Evolutionary conservation across 2,113 vertebrate genomes (phyloP), one percentile per base, ranked within the genome.

Genomic region (Mola mola): DNA sequence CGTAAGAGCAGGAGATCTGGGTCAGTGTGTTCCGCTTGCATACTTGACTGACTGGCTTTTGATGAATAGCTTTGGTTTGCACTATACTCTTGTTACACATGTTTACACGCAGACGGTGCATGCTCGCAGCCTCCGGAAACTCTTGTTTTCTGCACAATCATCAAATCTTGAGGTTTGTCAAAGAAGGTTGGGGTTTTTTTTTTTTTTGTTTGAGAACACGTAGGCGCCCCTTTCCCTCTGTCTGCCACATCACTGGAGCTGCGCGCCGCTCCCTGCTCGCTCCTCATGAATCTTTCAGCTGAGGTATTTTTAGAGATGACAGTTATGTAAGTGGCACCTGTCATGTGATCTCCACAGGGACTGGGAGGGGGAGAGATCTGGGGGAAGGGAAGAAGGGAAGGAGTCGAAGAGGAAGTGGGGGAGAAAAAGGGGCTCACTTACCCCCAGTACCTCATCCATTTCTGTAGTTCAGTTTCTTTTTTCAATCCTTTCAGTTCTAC

Each of bases 301-400:
- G 51, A 66, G 75, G 77, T 90, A 91, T 91, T 92, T 92, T 90
- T 92, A 91, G 89, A 81, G 53, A 55, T 29, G 59, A 61, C 82
- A 57, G 85, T 91, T 92, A 89, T 91, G 84, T 80, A 92, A 92
- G 85, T 88, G 87, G 88, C 87, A 92, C 86, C 86, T 90, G 90
- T 89, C 88, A 91, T 90, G 88, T 90, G 89, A 91, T 84, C 87
- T 90, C 83, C 20, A 44, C 74, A 31, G 67, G 78, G 79, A 72
- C 6, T 59, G 72, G 59, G 75, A 63, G 82, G 72, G 61, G 53
- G 64, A 61, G 52, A 26, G 55, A 70, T 59, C 17, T 56, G 49
- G 76, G 69, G 64, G 43, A 29, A 42, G 37, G 26, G 64, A 65
- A 42, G 34, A 59, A 64, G 56, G 4, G 40, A 51, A 63, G 61